A percentile compares a stretch with the other conserved stretches of the same genome.
phyloP scores from a whole-genome alignment of 2,888 invertebrate species.

The Sarcophaga rosellei region DNA sequence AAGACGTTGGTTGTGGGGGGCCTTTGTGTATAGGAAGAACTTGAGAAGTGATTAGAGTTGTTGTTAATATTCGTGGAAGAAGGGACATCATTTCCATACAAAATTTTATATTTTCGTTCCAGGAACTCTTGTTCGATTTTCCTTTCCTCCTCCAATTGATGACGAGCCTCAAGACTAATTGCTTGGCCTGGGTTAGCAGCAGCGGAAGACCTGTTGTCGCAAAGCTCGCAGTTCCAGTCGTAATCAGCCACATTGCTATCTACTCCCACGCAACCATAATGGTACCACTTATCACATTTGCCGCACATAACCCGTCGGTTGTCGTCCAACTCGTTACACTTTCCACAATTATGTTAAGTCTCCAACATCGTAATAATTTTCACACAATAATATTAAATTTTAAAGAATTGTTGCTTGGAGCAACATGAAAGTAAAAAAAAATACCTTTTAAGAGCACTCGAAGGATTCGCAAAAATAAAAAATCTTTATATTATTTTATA shows the following conservation, averaged over 20 bases:
- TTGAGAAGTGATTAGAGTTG: too few species aligned
- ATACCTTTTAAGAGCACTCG: too few species aligned
- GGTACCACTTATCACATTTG: slow-evolving; percentile 3
- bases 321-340: slow-evolving; percentile 20
- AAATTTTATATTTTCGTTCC: slow-evolving; percentile 22
- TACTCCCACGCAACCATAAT: slow-evolving; percentile 28
- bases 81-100: neutral
- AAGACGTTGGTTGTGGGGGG: neutral
- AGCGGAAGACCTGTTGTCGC: neutral
- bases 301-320: too few species aligned
- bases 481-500: too few species aligned
- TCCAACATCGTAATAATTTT: too few species aligned
- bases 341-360: neutral
- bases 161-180: neutral
- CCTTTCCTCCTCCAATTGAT: slow-evolving; percentile 10
- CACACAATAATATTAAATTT: too few species aligned
- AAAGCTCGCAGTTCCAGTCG: slow-evolving; percentile 34
- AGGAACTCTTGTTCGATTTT: slow-evolving; percentile 23
- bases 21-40: too few species aligned
- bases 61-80: too few species aligned
- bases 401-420: too few species aligned
- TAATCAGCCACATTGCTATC: slow-evolving; percentile 38
- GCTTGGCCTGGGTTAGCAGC: neutral
- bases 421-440: too few species aligned
- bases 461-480: too few species aligned